Evolutionary conservation across 2,797 vertebrate species (phyloP), one percentile per base, ranked within the genome.

Genomic region (Trachurus trachurus): DNA sequence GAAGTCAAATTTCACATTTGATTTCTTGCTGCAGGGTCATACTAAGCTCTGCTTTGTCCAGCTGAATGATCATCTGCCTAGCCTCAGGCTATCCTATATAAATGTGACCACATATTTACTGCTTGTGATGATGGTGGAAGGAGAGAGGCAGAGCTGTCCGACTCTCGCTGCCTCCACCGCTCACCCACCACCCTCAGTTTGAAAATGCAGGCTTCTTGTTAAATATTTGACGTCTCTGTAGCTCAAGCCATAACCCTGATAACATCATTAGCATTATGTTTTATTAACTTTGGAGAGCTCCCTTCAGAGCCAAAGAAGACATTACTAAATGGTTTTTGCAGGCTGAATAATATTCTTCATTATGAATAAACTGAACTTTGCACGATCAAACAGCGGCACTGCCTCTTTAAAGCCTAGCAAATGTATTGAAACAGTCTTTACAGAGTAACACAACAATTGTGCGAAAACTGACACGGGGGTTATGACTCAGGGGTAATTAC

Each of bases 1-100:
- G 59, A 77, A 66, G 42, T 76, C 34, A 56, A 54, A 86, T 67
- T 78, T 78, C 4, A 74, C 16, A 84, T 76, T 56, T 67, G 62
- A 21, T 67, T 22, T 63, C 54, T n/a, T 9, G 49, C 76, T 66
- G 64, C 26, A 7, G 68, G 67, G 52, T 74, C 66, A 57, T 26
- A 71, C 74, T 87, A 57, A 37, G 39, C 21, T 74, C 66, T 71
- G 60, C 34, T 72, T 79, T 63, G 59, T 78, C 64, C 70, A 65
- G 61, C 29, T 74, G 57, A 62, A 67, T 50, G 15, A 71, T 80
- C 26, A 61, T 62, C 63, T 70, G 31, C 57, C 59, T 58, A 10
- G 47, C 49, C 49, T 66, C 63, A 54, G 42, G 65, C 69, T 44
- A 19, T 34, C 47, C 31, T 26, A 61, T 12, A 66, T 39, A 83